Base-by-base conservation (phyloP, 2,113 vertebrate species). In the Hippotragus niger region DNA sequence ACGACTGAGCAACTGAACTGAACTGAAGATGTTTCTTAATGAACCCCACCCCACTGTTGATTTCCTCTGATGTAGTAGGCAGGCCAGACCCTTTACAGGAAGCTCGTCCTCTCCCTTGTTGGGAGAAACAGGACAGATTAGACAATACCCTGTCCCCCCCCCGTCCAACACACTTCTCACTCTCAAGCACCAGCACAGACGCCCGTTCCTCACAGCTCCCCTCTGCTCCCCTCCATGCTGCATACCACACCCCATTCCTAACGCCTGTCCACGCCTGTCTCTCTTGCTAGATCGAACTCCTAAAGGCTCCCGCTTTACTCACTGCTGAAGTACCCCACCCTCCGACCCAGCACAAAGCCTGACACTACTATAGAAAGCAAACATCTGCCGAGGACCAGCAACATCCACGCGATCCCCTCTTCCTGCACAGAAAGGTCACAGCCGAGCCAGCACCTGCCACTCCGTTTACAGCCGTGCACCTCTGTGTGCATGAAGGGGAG, bases 401-500 rank as follows among this genome's bases (percentile, higher is more conserved):
- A 76, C 16, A 13, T 2, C 45, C 45, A 27, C 0, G 6, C 0
- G 7, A 36, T 31, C 58, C 55, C 31, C 16, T 45, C 62, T 47
- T 29, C 74, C 43, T 0, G 6, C 9, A 23, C 1, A 45, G 9
- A n/a, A 64, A 45, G 8, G 58, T n/a, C 67, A 23, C 53, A 4
- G 21, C 52, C 13, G 3, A 78, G 52, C 40, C 15, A 53, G 82
- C 31, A 40, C 0, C 78, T 95, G 67, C 55, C 1, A 6, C 6
- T 19, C 62, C 31, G 14, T 43, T 50, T 2, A 13, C 83, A 64
- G 71, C 33, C 53, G 15, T 4, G 40, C 13, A 12, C 13, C 17
- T 23, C 55, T 7, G 1, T 0, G 29, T 16, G 31, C 5, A 13
- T 7, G 7, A 10, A 0, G n/a, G 10, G 50, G 3, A 62, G n/a